These are phyloP conservation scores for Penaeus vannamei DNA, from an alignment of 1,140 invertebrate species.

Conservation along the genomic window DNA sequence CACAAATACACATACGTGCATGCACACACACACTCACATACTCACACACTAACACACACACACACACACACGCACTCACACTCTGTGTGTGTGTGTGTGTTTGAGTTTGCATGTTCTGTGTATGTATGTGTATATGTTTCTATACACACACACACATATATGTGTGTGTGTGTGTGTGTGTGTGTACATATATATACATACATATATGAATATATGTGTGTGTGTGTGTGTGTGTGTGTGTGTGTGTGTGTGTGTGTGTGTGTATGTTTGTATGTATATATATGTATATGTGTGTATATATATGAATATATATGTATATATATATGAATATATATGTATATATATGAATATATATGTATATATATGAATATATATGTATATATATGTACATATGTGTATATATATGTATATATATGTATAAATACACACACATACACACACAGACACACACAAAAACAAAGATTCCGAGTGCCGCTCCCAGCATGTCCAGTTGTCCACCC, in stretches of 20 bases:
- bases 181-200: constrained; percentile 2
- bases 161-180: neutral
- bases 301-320: neutral
- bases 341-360: constrained; percentile 6
- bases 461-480: neutral
- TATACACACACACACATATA: neutral
- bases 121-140: constrained; percentile 12
- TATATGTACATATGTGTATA: constrained; percentile 13
- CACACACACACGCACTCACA: neutral
- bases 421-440: no score
- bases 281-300: neutral
- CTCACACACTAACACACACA: constrained; percentile 1
- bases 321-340: neutral
- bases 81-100: neutral
- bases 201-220: constrained; percentile 10
- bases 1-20: neutral
- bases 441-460: neutral
- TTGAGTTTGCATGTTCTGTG: neutral
- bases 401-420: constrained; percentile 6
- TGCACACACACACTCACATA: neutral
- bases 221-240: constrained; percentile 24
- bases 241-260: constrained; percentile 41
- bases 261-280: constrained; percentile 4
- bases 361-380: constrained; percentile 7
- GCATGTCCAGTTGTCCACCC: neutral